Evolutionary conservation across 1,140 invertebrate species (phyloP), one percentile per base, ranked within the genome.

Genomic region (Drosophila tropicalis): DNA sequence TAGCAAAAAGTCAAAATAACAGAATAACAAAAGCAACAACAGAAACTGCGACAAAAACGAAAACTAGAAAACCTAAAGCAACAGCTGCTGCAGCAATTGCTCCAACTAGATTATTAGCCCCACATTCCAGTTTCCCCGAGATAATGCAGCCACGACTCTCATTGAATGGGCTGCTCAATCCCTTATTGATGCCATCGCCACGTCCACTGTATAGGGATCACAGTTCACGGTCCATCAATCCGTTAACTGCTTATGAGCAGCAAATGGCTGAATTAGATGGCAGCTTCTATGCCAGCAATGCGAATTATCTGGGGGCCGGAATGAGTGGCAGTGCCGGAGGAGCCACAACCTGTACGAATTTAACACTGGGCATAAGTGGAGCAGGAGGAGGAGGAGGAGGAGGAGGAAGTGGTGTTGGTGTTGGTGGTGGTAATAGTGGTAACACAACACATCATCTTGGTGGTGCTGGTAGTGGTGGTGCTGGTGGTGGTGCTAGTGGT

Each of bases 101-200:
- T 67, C 67, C 73, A 58, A 51, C 17, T 51, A 74, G 71, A 76
- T 67, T 79, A 69, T 62, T 22, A 41, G 70, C 62, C 68, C 86
- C 90, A 41, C 75, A 90, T 29, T 86, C 81, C 25, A 91, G 83
- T 62, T 89, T 76, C 51, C 79, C 86, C 65, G 86, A 91, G 39
- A 90, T 90, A 69, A 91, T 91, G 90, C 90, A 91, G 67, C 91
- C 91, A 5, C 89, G 91, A 15, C 78, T 92, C 5, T 92, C 91
- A 22, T 70, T 92, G n/a, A 92, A 92, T 65, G 91, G 91, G 56
- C 81, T 91, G 70, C 70, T 91, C 19, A 85, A 91, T 47, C 84
- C 84, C 54, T 89, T 85, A 64, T 72, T 91, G 54, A 91, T 91
- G 89, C 90, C 90, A 39, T 91, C 90, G 47, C 90, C 90, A 56